Base-by-base conservation (phyloP, 2,797 vertebrate species). In the Varecia variegata region DNA sequence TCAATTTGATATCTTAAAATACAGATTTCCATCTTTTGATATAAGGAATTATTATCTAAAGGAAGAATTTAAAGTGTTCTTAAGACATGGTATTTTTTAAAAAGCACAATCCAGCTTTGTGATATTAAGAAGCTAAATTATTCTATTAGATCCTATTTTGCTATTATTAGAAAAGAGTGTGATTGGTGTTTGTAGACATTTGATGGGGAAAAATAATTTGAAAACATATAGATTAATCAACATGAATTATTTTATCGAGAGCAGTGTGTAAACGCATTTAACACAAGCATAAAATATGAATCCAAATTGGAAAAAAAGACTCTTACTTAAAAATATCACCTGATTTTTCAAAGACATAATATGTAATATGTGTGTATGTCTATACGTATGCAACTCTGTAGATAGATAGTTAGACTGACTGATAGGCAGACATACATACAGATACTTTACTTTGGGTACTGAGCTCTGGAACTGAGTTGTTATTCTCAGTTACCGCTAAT, bases 271-370 rank as follows among this genome's bases (percentile, higher is more conserved):
- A 56, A 80, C 83, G 21, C 2, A 91, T 35, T 92, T 80, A 84
- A 43, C 7, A 25, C 5, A 85, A n/a, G 32, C 58, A 85, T 88
- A 76, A 71, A 95, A 43, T 68, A 20, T 45, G n/a, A 88, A 74
- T 35, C 21, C 60, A 92, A 68, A 60, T 30, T 60, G 21, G 7
- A 25, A 65, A 56, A 84, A 80, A 67, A 45, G 13, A 83, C 10
- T 70, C 0, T 79, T 68, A 67, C 40, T 90, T 79, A 87, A 74
- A 76, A 97, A 95, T 81, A n/a, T 32, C 25, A 54, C 54, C 47
- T 92, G 70, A 73, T 7, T 97, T 97, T 93, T 84, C 25, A 90
- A 68, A 62, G 56, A 6, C 45, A 9, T 70, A 88, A 74, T 47
- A 74, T 54, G 20, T 54, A 54, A 23, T 67, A 4, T n/a, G 38